Percentiles rank a stretch among this genome's conserved stretches.
Conservation (phyloP, 2,113 vertebrate species). For the Clarias batrachus region DNA sequence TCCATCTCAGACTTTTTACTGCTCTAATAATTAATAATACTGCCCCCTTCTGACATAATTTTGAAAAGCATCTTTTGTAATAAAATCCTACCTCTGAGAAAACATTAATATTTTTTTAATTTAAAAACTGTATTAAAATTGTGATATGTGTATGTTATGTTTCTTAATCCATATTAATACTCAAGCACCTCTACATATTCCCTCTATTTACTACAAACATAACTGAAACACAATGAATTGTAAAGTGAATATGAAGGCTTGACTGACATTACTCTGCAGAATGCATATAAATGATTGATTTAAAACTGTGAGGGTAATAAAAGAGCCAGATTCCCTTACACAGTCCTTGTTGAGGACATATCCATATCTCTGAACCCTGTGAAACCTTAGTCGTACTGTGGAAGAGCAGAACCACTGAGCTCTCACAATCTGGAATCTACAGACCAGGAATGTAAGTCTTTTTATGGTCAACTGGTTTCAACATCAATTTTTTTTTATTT, state of each 20-base stretch:
- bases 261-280: conserved; percentile 14
- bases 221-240: not conserved
- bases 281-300: conserved; percentile 20
- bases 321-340: conserved; percentile 33
- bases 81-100: not conserved
- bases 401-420: conserved; percentile 7
- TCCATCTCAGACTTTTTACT: not conserved
- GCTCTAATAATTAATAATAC: conserved; percentile 51
- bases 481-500: conserved; percentile 59
- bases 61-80: conserved; percentile 27
- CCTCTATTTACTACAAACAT: not conserved
- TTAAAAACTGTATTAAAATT: not conserved
- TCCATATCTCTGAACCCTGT: not conserved
- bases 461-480: conserved; percentile 58
- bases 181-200: not conserved
- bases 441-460: conserved; percentile 45
- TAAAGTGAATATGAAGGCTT: not conserved
- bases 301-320: conserved; percentile 3
- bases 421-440: conserved; percentile 16
- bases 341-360: conserved; percentile 4
- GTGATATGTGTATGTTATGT: not conserved
- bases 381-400: not conserved
- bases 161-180: not conserved
- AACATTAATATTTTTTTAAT: not conserved
- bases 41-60: conserved; percentile 57